Conservation (phyloP, 2,113 vertebrate genomes). For the Neogale vison region DNA sequence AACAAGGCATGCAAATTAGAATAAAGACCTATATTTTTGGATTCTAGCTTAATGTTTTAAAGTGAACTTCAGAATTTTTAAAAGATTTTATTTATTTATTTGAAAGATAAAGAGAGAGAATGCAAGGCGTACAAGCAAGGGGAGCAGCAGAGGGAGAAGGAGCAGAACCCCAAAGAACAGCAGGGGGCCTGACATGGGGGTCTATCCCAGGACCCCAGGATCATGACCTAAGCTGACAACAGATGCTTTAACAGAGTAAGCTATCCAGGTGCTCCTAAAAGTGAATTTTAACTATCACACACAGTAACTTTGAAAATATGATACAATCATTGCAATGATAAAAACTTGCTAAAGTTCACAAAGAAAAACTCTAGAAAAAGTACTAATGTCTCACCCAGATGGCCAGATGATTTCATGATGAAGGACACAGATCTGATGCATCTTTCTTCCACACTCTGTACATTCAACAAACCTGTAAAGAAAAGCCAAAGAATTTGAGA, state of each 20-base stretch:
- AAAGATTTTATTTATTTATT: not conserved
- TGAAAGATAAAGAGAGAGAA: not conserved
- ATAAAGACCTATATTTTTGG: not conserved
- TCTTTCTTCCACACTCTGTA: slow-evolving; percentile 97
- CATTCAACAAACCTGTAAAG: slow-evolving; percentile 95
- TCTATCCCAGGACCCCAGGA: not conserved
- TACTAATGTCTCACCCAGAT: slow-evolving; percentile 88
- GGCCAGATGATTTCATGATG: slow-evolving; percentile 99
- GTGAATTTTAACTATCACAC: not conserved
- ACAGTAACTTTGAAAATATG: not conserved
- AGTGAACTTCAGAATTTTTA: not conserved
- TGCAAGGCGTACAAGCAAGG: not conserved
- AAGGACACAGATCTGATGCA: slow-evolving; percentile 99
- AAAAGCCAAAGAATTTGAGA: not conserved
- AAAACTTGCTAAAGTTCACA: not conserved
- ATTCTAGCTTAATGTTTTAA: slow-evolving; percentile 3
- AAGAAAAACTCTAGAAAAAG: not conserved
- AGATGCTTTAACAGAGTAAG: not conserved
- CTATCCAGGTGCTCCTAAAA: not conserved
- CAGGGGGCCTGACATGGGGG: not conserved
- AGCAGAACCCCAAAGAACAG: not conserved
- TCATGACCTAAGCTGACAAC: not conserved
- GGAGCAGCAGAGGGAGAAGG: not conserved
- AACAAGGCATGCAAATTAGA: not conserved
- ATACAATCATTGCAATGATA: not conserved